phyloP scores from a whole-genome alignment of 2,113 vertebrate species.

The Misgurnus mizolepis region DNA sequence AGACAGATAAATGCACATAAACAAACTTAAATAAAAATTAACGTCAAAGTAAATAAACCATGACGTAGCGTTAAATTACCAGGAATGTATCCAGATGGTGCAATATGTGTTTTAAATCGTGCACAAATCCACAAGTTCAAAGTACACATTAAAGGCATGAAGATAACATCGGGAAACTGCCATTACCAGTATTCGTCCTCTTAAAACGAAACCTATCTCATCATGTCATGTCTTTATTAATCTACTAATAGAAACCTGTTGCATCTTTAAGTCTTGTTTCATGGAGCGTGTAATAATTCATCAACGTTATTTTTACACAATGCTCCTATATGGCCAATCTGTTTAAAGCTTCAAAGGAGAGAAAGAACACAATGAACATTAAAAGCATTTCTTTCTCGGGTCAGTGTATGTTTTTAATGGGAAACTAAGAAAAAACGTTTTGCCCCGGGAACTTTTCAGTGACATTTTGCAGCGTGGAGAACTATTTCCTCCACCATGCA shows the following conservation, averaged over 20 bases:
- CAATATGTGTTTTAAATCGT: slow-evolving; percentile 29
- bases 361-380: neutral
- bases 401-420: slow-evolving; percentile 38
- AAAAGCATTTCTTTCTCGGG: neutral
- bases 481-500: slow-evolving; percentile 85
- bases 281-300: neutral
- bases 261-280: neutral
- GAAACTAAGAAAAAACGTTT: slow-evolving; percentile 65
- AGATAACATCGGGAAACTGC: slow-evolving; percentile 21
- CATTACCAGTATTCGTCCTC: neutral
- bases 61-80: slow-evolving; percentile 53
- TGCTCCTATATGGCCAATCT: neutral
- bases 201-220: neutral
- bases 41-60: slow-evolving; percentile 57
- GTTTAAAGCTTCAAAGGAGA: neutral
- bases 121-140: slow-evolving; percentile 32
- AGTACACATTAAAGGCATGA: slow-evolving; percentile 10
- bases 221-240: neutral
- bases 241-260: neutral
- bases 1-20: slow-evolving; percentile 49
- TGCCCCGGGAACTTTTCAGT: slow-evolving; percentile 77
- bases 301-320: no score
- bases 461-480: slow-evolving; percentile 87
- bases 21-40: slow-evolving; percentile 56
- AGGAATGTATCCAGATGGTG: slow-evolving; percentile 57